Evolutionary conservation across 2,113 vertebrate genomes (phyloP).

Genomic region (Planiliza haematocheilus): DNA sequence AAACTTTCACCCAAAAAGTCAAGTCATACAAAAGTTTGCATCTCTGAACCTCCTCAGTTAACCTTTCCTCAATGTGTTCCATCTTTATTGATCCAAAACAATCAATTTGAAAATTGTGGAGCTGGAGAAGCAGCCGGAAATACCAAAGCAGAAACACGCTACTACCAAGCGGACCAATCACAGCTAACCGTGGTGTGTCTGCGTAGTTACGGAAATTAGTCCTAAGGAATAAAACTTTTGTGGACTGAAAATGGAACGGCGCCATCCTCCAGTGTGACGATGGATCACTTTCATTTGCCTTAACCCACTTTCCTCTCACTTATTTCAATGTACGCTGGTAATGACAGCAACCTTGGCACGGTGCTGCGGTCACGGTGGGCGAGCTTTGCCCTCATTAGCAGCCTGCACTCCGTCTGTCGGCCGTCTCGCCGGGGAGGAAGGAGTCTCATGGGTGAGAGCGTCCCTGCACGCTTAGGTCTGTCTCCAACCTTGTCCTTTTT

Average conservation of each 20-base stretch:
- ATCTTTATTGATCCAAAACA: no score
- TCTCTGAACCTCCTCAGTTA: no score
- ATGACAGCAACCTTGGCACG: constrained; percentile 36
- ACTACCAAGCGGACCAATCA: no score
- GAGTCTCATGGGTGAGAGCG: not conserved
- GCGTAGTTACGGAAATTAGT: no score
- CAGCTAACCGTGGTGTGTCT: no score
- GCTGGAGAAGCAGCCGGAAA: no score
- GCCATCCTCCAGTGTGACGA: not conserved
- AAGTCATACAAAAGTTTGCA: no score
- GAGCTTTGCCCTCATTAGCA: constrained; percentile 60
- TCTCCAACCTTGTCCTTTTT: constrained; percentile 21
- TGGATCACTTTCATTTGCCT: constrained; percentile 23
- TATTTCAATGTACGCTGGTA: constrained; percentile 5
- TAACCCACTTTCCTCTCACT: constrained; percentile 2
- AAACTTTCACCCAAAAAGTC: no score
- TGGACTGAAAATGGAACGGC: not conserved
- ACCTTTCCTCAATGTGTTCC: no score
- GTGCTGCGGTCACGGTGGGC: not conserved
- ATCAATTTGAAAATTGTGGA: no score
- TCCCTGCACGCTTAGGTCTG: constrained; percentile 6
- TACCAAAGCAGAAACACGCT: no score
- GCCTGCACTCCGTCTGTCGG: constrained; percentile 19
- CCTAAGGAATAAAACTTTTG: no score
- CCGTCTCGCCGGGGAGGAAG: not conserved